phyloP scores from a whole-genome alignment of 2,888 invertebrate species.

The Plebejus melissa region DNA sequence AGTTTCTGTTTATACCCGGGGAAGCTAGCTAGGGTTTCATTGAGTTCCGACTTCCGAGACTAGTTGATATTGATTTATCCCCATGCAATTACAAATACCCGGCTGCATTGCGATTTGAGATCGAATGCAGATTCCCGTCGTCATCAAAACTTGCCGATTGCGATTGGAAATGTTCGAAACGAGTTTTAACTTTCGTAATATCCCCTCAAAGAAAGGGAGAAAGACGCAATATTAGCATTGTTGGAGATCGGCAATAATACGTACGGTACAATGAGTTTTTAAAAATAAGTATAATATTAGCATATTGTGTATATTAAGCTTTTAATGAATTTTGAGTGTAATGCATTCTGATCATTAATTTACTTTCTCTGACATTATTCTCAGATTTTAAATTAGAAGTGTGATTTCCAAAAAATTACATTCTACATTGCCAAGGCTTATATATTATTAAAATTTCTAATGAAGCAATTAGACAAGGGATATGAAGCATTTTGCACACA shows the following conservation, averaged over 20 bases:
- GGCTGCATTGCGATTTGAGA: slow-evolving; percentile 15
- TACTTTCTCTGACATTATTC: slow-evolving; percentile 13
- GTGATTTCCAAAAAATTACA: not conserved
- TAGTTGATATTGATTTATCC: slow-evolving; percentile 23
- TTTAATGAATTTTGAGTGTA: not conserved
- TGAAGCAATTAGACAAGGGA: not conserved
- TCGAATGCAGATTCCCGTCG: slow-evolving; percentile 22
- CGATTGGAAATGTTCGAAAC: not conserved
- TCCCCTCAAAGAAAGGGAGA: not conserved
- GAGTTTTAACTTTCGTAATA: slow-evolving; percentile 18
- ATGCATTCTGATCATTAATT: not conserved
- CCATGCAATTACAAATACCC: not conserved
- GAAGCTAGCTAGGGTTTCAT: slow-evolving; percentile 6
- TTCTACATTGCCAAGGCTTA: not conserved
- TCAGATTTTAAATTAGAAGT: not conserved
- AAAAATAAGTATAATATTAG: slow-evolving; percentile 4
- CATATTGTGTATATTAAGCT: slow-evolving; percentile 8
- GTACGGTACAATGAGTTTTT: not conserved
- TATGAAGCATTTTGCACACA: not conserved
- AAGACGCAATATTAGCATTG: slow-evolving; percentile 9
- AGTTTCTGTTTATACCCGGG: not conserved
- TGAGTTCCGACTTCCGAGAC: slow-evolving; percentile 17
- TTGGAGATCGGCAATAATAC: not conserved
- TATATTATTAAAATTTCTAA: not conserved
- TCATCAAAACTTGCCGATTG: not conserved